A percentile compares a stretch with the other conserved stretches of the same genome.
These are phyloP conservation scores for Lysandra coridon DNA, from an alignment of 2,888 invertebrate species.

Conservation along the genomic window DNA sequence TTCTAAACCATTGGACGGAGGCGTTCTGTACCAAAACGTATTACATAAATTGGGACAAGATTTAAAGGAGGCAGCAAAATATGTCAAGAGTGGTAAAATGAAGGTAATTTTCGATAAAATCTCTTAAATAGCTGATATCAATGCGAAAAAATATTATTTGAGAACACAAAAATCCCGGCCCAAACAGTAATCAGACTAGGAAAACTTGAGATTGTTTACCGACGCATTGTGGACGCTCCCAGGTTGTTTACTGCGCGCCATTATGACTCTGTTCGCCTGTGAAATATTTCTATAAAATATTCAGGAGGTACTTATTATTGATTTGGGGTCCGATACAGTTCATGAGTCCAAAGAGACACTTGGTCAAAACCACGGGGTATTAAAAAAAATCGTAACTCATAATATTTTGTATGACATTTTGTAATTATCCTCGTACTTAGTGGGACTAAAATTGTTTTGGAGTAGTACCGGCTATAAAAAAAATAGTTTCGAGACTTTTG, in stretches of 20 bases:
- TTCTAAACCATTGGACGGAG: too few species aligned
- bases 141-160: neutral
- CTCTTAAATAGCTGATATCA: neutral
- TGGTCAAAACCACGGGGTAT: neutral
- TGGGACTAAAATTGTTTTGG: too few species aligned
- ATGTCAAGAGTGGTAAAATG: neutral
- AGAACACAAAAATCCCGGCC: neutral
- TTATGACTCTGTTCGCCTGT: slow-evolving; percentile 4
- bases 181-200: slow-evolving; percentile 11
- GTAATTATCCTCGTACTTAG: neutral
- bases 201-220: neutral
- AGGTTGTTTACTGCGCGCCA: neutral
- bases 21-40: neutral
- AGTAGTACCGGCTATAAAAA: too few species aligned
- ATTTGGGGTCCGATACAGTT: neutral
- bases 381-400: neutral
- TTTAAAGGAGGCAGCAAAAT: neutral
- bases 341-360: neutral
- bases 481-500: too few species aligned
- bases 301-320: neutral
- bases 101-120: neutral
- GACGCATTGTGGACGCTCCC: neutral
- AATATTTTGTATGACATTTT: neutral
- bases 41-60: neutral
- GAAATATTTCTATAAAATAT: slow-evolving; percentile 15